Percentiles rank a stretch among this genome's conserved stretches.
Evolutionary conservation across 1,140 invertebrate species (phyloP).

Genomic region (Ptiloglossa arizonensis): DNA sequence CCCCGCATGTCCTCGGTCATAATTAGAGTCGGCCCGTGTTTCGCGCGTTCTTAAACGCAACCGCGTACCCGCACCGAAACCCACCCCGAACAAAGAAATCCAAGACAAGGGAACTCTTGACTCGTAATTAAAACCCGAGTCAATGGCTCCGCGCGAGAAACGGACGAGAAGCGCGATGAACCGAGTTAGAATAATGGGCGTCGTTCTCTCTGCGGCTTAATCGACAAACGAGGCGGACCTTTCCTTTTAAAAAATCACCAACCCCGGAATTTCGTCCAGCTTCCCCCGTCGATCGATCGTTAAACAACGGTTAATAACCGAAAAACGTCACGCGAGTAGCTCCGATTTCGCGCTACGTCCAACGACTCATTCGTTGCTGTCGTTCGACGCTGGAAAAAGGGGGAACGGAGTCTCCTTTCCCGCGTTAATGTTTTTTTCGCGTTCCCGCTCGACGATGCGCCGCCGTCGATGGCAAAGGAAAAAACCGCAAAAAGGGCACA

Average conservation of each 20-base stretch:
- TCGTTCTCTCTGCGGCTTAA: no score
- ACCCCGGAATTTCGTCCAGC: not conserved
- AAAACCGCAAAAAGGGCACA: conserved; percentile 34
- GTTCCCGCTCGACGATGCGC: not conserved
- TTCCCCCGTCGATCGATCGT: not conserved
- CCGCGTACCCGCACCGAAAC: conserved; percentile 19
- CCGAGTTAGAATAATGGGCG: not conserved
- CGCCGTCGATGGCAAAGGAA: not conserved
- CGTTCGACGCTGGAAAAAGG: not conserved
- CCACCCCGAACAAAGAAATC: conserved; percentile 13
- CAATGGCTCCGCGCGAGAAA: not conserved
- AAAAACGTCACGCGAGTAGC: not conserved
- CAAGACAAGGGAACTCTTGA: conserved; percentile 17
- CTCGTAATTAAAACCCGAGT: conserved; percentile 53
- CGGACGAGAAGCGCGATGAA: not conserved
- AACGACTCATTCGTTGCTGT: conserved; percentile 6
- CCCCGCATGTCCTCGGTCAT: conserved; percentile 67
- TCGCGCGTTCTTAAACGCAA: not conserved
- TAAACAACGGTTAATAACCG: not conserved
- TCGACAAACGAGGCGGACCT: not conserved
- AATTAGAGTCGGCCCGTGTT: conserved; percentile 32
- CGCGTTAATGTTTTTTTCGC: conserved; percentile 19
- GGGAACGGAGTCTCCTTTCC: conserved; percentile 1
- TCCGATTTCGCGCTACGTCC: not conserved
- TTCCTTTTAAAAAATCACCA: not conserved